Evolutionary conservation across 2,888 invertebrate genomes (phyloP), one percentile per base, ranked within the genome.

Genomic region (Pristionchus exspectatus): DNA sequence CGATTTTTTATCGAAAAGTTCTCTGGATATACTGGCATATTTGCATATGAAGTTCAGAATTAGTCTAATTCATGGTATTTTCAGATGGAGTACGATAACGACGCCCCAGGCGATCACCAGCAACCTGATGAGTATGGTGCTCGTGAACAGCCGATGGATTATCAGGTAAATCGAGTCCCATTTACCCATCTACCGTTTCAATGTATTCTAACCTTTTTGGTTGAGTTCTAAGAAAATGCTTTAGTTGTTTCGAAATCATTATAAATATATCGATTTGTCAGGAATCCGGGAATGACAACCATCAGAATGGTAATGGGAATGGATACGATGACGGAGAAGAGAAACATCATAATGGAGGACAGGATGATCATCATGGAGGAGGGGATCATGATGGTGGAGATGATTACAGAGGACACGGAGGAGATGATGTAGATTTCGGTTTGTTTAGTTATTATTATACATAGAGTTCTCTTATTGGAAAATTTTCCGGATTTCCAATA

Each of bases 61-160:
- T 12, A 50, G 50, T n/a, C 10, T 44, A 81, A 50, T 81, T 81
- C 24, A 44, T 14, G 81, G 12, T 24, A 38, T 81, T 88, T 38
- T 24, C n/a, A 63, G 89, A 89, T 89, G 89, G 89, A 89, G 54
- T 63, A 81, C 81, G 89, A 89, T 14, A 81, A 81, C 63, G 89
- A 89, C 81, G 59, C 54, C 16, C 33, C 63, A 18, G 66, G 66
- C 10, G 83, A 89, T 72, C n/a, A 56, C 30, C 50, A 81, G 16
- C n/a, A 50, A 16, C 50, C 74, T 10, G 83, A 33, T 7, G 81
- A 44, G 16, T 44, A 50, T 30, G 83, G 30, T n/a, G 18, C 63
- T 18, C n/a, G 38, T n/a, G 72, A 72, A 24, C 74, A 77, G 33
- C 81, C 33, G 12, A 89, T 89, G 89, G 89, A 89, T n/a, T 89